Evolutionary conservation across 2,888 invertebrate species (phyloP).

Genomic region (Drosophila pegasa): DNA sequence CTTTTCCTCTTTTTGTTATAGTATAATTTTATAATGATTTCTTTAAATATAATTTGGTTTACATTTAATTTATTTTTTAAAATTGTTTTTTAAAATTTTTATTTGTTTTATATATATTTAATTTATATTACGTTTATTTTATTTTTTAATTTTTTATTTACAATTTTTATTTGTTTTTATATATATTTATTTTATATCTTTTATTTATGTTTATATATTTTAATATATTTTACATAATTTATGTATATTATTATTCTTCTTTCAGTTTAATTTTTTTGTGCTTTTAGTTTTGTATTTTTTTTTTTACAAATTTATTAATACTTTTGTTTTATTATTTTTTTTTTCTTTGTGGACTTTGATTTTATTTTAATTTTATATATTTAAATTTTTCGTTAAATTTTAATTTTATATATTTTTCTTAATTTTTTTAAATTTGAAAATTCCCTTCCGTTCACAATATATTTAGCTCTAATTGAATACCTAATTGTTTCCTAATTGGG

Average conservation of each 20-base stretch:
- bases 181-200: not conserved
- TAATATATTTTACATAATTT: no score
- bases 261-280: not conserved
- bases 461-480: not conserved
- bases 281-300: not conserved
- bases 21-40: no score
- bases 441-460: not conserved
- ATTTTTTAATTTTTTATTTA: not conserved
- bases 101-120: not conserved
- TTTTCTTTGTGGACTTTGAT: not conserved
- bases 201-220: no score
- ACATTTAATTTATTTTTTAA: not conserved
- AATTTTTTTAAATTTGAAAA: not conserved
- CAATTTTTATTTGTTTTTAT: not conserved
- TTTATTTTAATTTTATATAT: not conserved
- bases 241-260: not conserved
- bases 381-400: not conserved
- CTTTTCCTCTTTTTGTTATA: no score
- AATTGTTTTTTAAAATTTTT: not conserved
- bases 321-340: not conserved
- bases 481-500: constrained; percentile 11
- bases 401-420: not conserved
- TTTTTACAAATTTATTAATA: not conserved
- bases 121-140: not conserved
- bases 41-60: no score